Base-by-base conservation (phyloP, 1,140 invertebrate species). In the Atta texana region DNA sequence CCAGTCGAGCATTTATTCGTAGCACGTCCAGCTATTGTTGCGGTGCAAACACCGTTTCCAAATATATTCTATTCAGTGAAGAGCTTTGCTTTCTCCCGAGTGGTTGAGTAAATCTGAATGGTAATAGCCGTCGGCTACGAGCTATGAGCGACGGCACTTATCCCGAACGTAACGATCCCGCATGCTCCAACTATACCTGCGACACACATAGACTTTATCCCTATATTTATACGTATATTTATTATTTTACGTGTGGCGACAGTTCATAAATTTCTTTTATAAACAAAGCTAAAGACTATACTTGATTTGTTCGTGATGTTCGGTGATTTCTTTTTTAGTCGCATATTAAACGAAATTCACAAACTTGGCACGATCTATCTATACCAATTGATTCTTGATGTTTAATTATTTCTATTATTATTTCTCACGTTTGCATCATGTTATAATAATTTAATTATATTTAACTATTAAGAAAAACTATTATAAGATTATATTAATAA, bases 61-160 rank as follows among this genome's bases (percentile, higher is more conserved):
- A 89, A 89, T 89, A 89, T 89, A 89, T 88, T 74, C 88, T 64
- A 87, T 69, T 71, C 89, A 55, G 61, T 76, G 49, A 55, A 64
- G 69, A 72, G 57, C 63, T 82, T 72, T 61, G 74, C 68, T 80
- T 80, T 49, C 31, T 74, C 76, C 71, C 86, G 72, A 53, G 59
- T 57, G 55, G 49, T 39, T 68, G 76, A 86, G 57, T 72, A 88
- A 77, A 77, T 77, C 87, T 68, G 69, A 53, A 75, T 24, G n/a
- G 74, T 82, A 78, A 90, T 82, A 85, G 72, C 85, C 85, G 66
- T 51, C 85, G 84, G 71, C 55, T 63, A 74, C 78, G 78, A 72
- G 39, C 39, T 8, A 10, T 10, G 34, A 39, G 24, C 80, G 68
- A 74, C 53, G 80, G 68, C 71, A 84, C 69, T 72, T 84, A 84